These are phyloP conservation scores for Chondrilla cf. caribensis DNA, from an alignment of 37 sponge, comb jelly and placozoan species.

Conservation along the genomic window DNA sequence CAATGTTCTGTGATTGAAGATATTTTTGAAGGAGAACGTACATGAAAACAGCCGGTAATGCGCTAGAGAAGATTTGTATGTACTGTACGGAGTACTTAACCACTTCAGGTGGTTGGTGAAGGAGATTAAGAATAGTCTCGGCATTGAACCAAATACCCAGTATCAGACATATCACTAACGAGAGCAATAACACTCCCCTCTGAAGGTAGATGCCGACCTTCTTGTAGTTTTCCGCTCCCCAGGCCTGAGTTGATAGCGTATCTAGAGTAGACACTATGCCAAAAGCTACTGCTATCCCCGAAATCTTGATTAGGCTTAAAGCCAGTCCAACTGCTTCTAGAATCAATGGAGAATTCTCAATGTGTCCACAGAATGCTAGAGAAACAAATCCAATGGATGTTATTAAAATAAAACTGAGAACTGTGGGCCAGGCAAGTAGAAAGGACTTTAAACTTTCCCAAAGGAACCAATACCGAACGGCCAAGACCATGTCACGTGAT, in stretches of 20 bases:
- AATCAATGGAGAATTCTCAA: background rate
- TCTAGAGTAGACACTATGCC: background rate
- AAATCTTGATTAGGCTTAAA: background rate
- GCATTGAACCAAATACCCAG: slow-evolving; percentile 40
- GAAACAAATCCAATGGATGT: slow-evolving; percentile 9
- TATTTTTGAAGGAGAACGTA: slow-evolving; percentile 42
- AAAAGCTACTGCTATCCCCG: background rate
- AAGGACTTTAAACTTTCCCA: too few species aligned
- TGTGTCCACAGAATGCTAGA: background rate
- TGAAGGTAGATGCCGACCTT: slow-evolving; percentile 4
- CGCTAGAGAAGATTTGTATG: background rate
- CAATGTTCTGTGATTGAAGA: slow-evolving; percentile 62
- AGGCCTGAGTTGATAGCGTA: slow-evolving; percentile 7
- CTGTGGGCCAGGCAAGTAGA: background rate
- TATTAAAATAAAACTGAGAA: background rate
- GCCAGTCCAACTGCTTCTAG: background rate
- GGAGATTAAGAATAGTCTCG: slow-evolving; percentile 54
- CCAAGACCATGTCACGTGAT: too few species aligned
- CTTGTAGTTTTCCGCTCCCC: background rate
- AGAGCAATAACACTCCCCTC: slow-evolving; percentile 17
- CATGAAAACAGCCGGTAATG: slow-evolving; percentile 1
- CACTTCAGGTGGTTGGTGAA: slow-evolving; percentile 55
- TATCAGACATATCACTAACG: slow-evolving; percentile 20
- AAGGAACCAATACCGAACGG: too few species aligned
- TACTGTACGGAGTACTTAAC: slow-evolving; percentile 21